Evolutionary conservation across 2,888 invertebrate genomes (phyloP).

Genomic region (Pandemis cinnamomeana): DNA sequence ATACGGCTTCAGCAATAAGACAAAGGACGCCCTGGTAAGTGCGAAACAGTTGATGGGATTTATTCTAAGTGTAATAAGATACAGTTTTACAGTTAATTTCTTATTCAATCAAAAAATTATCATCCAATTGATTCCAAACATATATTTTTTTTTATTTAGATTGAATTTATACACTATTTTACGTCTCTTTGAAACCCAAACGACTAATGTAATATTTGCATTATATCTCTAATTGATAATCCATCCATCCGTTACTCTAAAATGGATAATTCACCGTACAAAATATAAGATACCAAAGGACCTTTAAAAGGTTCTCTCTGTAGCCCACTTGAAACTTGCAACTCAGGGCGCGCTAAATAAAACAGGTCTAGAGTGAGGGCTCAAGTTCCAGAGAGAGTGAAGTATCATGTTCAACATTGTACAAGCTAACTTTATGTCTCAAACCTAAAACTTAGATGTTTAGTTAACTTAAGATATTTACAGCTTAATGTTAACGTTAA

Average conservation of each 20-base stretch:
- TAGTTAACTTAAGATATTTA: constrained; percentile 3
- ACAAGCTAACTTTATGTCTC: constrained; percentile 7
- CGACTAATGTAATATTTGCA: not conserved
- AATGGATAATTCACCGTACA: not conserved
- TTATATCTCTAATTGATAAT: not conserved
- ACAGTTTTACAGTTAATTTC: too few species aligned
- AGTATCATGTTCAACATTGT: constrained; percentile 34
- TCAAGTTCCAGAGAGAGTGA: constrained; percentile 34
- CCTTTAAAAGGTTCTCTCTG: constrained; percentile 16
- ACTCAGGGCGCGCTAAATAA: constrained; percentile 30
- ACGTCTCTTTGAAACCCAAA: not conserved
- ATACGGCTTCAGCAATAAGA: not conserved
- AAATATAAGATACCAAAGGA: constrained; percentile 4
- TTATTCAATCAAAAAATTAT: too few species aligned
- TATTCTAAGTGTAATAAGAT: too few species aligned
- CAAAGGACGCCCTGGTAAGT: not conserved
- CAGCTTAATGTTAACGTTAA: not conserved
- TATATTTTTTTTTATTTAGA: too few species aligned
- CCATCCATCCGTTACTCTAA: not conserved
- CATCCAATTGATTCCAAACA: too few species aligned
- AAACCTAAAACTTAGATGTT: not conserved
- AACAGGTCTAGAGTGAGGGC: constrained; percentile 28
- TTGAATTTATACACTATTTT: not conserved
- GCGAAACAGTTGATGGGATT: not conserved
- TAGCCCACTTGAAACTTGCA: constrained; percentile 29